A percentile compares a stretch with the other conserved stretches of the same genome.
Evolutionary conservation across 2,797 vertebrate species (phyloP).

Genomic region (Phoxinus dragarum): DNA sequence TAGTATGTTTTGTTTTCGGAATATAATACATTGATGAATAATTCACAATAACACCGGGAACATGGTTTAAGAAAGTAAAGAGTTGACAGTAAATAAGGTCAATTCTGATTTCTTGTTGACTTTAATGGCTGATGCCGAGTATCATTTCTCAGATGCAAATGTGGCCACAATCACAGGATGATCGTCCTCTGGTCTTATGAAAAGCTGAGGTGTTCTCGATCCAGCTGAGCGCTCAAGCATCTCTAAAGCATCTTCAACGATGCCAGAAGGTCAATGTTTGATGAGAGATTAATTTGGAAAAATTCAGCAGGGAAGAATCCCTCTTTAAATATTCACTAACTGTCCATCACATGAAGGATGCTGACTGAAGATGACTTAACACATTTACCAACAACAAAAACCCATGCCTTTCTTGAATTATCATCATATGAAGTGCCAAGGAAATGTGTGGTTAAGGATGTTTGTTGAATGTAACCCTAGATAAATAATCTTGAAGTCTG

Average conservation of each 20-base stretch:
- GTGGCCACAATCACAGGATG: background rate
- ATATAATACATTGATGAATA: background rate
- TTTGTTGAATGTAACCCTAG: background rate
- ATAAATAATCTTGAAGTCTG: background rate
- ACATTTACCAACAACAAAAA: background rate
- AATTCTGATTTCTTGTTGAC: background rate
- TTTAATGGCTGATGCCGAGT: background rate
- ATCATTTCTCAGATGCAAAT: background rate
- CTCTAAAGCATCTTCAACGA: background rate
- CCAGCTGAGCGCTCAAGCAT: background rate
- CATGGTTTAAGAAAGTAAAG: background rate
- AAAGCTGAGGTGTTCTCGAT: background rate
- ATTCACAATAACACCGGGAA: background rate
- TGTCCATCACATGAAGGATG: background rate
- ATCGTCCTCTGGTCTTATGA: background rate
- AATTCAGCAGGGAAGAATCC: background rate
- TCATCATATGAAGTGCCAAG: background rate
- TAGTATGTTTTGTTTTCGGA: background rate
- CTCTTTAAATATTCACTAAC: constrained; percentile 21
- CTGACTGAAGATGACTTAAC: background rate
- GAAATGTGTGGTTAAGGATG: background rate
- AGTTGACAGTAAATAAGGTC: background rate
- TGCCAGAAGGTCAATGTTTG: background rate
- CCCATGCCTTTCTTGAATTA: background rate
- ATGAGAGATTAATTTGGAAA: constrained; percentile 9